Evolutionary conservation across 2,797 vertebrate genomes (phyloP).

Genomic region (Hoplostethus atlanticus): DNA sequence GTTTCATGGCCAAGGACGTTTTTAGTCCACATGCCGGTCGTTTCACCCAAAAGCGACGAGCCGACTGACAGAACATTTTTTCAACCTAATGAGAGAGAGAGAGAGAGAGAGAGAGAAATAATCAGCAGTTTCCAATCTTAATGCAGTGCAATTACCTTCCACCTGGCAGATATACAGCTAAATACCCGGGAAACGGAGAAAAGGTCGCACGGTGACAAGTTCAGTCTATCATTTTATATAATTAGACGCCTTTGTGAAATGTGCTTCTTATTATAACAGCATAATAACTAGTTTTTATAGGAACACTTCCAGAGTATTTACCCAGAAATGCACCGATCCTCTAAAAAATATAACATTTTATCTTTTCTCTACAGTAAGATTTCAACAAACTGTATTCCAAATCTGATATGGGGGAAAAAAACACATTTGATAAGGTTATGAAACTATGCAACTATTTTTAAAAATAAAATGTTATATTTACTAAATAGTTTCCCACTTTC

Average conservation of each 20-base stretch:
- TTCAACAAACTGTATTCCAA: not conserved
- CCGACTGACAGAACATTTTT: not conserved
- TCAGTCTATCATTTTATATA: too few species aligned
- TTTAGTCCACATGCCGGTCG: not conserved
- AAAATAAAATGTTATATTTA: too few species aligned
- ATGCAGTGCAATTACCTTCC: not conserved
- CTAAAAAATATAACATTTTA: too few species aligned
- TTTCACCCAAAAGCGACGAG: conserved; percentile 7
- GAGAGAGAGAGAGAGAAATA: not conserved
- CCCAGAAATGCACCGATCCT: too few species aligned
- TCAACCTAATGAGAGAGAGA: conserved; percentile 16
- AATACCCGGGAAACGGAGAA: too few species aligned
- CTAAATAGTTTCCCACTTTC: not conserved
- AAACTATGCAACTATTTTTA: too few species aligned
- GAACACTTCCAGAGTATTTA: too few species aligned
- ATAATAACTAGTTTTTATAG: too few species aligned
- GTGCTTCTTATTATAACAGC: too few species aligned
- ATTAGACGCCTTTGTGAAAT: too few species aligned
- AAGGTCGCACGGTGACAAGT: too few species aligned
- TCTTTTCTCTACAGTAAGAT: not conserved
- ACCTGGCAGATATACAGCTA: not conserved
- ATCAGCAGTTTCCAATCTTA: conserved; percentile 4
- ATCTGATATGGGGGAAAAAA: not conserved
- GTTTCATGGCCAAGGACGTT: conserved; percentile 19
- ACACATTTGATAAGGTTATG: too few species aligned